A percentile compares a stretch with the other conserved stretches of the same genome.
phyloP scores from a whole-genome alignment of 1,140 invertebrate species.

The Teleopsis dalmanni region DNA sequence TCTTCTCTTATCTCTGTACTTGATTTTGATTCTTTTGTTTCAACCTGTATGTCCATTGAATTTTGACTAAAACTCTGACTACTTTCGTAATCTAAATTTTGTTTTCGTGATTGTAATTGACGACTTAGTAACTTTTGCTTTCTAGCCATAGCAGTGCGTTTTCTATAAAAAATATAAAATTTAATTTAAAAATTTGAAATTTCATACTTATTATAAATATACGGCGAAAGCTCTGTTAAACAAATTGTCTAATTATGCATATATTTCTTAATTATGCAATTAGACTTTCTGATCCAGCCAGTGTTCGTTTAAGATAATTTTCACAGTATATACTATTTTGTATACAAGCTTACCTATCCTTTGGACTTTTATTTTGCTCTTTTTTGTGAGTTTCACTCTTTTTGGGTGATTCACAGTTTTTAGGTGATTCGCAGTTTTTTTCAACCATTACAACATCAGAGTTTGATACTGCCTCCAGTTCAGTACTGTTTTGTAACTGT shows the following conservation, averaged over 20 bases:
- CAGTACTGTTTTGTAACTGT: constrained; percentile 16
- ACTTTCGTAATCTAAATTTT: constrained; percentile 19
- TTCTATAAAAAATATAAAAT: constrained; percentile 9
- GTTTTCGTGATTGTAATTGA: constrained; percentile 11
- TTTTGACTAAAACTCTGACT: constrained; percentile 21
- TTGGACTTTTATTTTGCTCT: constrained; percentile 6
- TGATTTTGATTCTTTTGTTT: background rate
- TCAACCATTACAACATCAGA: constrained; percentile 12
- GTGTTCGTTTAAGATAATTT: too few relatives aligned
- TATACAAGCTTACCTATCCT: background rate
- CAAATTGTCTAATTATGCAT: too few relatives aligned
- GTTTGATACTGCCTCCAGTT: constrained; percentile 8
- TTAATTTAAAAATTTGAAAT: too few relatives aligned
- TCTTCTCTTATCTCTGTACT: background rate
- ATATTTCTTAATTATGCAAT: background rate
- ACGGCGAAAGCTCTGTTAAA: too few relatives aligned
- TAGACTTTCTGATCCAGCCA: too few relatives aligned
- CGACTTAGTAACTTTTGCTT: background rate
- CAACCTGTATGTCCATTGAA: background rate
- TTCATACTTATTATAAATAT: too few relatives aligned
- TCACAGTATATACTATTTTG: too few relatives aligned
- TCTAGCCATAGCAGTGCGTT: constrained; percentile 3
- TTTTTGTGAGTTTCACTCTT: too few relatives aligned
- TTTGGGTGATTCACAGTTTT: background rate
- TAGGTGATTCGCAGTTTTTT: background rate